These are phyloP conservation scores for Clostera curtula DNA, from an alignment of 2,888 invertebrate genomes.

Conservation along the genomic window DNA sequence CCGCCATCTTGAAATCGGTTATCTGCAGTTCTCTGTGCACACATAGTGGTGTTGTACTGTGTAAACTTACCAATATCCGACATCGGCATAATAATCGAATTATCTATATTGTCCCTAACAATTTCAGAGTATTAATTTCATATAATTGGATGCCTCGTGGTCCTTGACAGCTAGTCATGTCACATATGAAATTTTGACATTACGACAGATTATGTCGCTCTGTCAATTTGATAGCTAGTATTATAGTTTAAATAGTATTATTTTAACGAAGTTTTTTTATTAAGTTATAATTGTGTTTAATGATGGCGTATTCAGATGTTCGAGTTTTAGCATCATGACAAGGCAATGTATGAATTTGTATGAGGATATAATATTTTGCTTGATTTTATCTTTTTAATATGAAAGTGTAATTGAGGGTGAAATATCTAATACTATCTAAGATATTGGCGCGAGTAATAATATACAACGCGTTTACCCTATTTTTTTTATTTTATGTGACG, in stretches of 20 bases:
- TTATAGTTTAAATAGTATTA: slow-evolving; percentile 30
- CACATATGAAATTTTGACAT: slow-evolving; percentile 44
- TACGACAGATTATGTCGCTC: slow-evolving; percentile 24
- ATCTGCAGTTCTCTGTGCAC: too few relatives aligned
- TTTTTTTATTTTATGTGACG: slow-evolving; percentile 43
- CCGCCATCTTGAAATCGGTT: slow-evolving; percentile 20
- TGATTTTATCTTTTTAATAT: slow-evolving; percentile 41
- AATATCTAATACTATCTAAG: slow-evolving; percentile 1
- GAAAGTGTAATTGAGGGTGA: slow-evolving; percentile 43
- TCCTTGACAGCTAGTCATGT: slow-evolving; percentile 66
- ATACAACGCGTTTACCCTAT: slow-evolving; percentile 22
- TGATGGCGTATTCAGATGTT: slow-evolving; percentile 72
- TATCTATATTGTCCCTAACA: slow-evolving; percentile 1
- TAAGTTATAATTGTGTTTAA: slow-evolving; percentile 51
- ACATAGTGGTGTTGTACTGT: too few relatives aligned
- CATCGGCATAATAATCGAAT: too few relatives aligned
- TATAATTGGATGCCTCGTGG: slow-evolving; percentile 22
- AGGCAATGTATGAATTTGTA: slow-evolving; percentile 54
- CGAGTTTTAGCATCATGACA: slow-evolving; percentile 66
- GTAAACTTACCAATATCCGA: slow-evolving; percentile 1
- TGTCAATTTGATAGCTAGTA: slow-evolving; percentile 40
- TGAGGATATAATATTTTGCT: slow-evolving; percentile 48
- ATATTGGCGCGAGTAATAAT: too few relatives aligned
- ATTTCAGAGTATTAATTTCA: slow-evolving; percentile 19
- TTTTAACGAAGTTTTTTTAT: slow-evolving; percentile 39